phyloP scores from a whole-genome alignment of 2,113 vertebrate species.

The Chrysemys picta region DNA sequence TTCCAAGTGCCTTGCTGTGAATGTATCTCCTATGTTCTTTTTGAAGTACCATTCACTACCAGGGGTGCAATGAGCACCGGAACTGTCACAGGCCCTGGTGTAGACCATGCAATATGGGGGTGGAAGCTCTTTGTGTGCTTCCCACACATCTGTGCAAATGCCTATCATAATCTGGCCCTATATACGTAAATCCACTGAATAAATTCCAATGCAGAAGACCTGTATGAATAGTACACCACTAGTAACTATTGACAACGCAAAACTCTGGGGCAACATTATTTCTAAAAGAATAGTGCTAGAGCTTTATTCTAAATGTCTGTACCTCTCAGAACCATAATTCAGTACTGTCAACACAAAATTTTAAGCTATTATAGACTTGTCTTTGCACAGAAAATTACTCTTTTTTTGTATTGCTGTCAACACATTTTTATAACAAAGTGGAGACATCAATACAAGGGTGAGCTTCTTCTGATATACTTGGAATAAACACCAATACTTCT shows the following conservation, averaged over 20 bases:
- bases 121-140: slow-evolving; percentile 32
- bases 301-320: not conserved
- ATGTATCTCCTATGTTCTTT: not conserved
- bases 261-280: not conserved
- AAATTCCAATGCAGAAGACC: slow-evolving; percentile 10
- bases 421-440: not conserved
- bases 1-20: not conserved
- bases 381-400: not conserved
- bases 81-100: not conserved
- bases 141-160: not conserved
- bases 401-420: not conserved
- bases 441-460: not conserved
- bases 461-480: not conserved
- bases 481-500: not conserved
- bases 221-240: not conserved
- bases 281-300: not conserved
- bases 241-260: not conserved
- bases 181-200: not conserved
- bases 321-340: not conserved
- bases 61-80: not conserved
- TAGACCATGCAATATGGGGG: not conserved
- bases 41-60: not conserved
- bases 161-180: not conserved
- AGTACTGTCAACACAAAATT: not conserved
- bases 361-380: not conserved